These are phyloP conservation scores for Lindbergichthys nudifrons DNA, from an alignment of 2,797 vertebrate species.

Conservation along the genomic window DNA sequence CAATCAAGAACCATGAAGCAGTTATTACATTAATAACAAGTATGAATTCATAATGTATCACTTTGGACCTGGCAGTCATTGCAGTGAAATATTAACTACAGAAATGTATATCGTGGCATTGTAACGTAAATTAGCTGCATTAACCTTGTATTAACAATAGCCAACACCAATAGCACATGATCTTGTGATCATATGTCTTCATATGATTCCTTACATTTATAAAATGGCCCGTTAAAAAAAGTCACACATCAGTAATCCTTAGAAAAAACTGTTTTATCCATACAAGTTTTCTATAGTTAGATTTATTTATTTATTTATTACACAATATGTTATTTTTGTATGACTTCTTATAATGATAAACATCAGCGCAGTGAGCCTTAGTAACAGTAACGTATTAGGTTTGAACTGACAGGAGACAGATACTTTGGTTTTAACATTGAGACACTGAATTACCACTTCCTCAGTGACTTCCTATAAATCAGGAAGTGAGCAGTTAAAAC, in stretches of 20 bases:
- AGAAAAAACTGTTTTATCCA: neutral
- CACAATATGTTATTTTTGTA: neutral
- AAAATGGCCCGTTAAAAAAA: neutral
- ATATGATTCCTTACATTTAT: neutral
- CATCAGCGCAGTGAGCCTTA: slow-evolving; percentile 14
- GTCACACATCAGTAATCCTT: neutral
- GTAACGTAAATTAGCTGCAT: neutral
- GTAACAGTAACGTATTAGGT: slow-evolving; percentile 16
- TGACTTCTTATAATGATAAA: slow-evolving; percentile 7
- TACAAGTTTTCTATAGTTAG: neutral
- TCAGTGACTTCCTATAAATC: slow-evolving; percentile 25
- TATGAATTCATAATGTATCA: neutral
- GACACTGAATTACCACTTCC: slow-evolving; percentile 7
- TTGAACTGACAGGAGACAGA: slow-evolving; percentile 21
- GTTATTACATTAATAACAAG: neutral
- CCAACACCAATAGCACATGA: too few species aligned
- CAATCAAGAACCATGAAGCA: neutral
- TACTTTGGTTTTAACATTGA: neutral
- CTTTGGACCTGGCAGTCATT: neutral
- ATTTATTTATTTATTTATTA: neutral
- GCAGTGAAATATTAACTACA: neutral
- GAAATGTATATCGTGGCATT: neutral
- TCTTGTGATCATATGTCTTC: neutral
- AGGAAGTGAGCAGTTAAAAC: slow-evolving; percentile 3
- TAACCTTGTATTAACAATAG: neutral